Evolutionary conservation across 2,888 invertebrate genomes (phyloP), one percentile per base, ranked within the genome.

Genomic region (Aphodius granarius): DNA sequence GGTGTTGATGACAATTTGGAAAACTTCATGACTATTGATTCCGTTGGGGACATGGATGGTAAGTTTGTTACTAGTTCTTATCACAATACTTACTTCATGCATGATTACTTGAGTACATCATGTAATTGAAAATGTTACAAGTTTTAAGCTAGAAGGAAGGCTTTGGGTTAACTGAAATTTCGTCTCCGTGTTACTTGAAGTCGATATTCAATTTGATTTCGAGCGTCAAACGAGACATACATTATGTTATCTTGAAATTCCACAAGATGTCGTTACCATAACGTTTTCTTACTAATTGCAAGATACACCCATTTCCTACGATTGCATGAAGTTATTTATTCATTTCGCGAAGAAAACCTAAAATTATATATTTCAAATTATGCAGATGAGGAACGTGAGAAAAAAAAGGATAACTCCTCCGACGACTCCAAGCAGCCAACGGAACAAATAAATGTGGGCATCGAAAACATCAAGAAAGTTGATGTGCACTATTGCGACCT

Each of bases 21-120:
- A 80, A 94, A 95, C 84, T 95, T 95, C 84, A 94, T 95, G 90
- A 95, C 95, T 0, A 90, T 96, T n/a, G 95, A 96, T 86, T 95
- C 95, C 2, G 94, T 95, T 23, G 95, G 95, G 5, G 95, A 95
- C 86, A 94, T 94, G 20, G 95, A 95, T 87, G 94, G 92, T 91
- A 88, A 88, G 85, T 63, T 43, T 43, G 13, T 43, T 43, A 13
- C 43, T 43, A n/a, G n/a, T n/a, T n/a, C n/a, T n/a, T 71, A 64
- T 63, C 73, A 73, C 73, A 73, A 63, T 21, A 74, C 15, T 16
- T 18, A 19, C 43, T 72, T 68, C 63, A 66, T 43, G 65, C 13
- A 9, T 70, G 17, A 13, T 65, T 43, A n/a, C n/a, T n/a, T n/a
- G n/a, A n/a, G n/a, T n/a, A n/a, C n/a, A n/a, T n/a, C n/a, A n/a